A percentile compares a stretch with the other conserved stretches of the same genome.
Conservation (phyloP, 2,113 vertebrate species). For the Phalacrocorax aristotelis region DNA sequence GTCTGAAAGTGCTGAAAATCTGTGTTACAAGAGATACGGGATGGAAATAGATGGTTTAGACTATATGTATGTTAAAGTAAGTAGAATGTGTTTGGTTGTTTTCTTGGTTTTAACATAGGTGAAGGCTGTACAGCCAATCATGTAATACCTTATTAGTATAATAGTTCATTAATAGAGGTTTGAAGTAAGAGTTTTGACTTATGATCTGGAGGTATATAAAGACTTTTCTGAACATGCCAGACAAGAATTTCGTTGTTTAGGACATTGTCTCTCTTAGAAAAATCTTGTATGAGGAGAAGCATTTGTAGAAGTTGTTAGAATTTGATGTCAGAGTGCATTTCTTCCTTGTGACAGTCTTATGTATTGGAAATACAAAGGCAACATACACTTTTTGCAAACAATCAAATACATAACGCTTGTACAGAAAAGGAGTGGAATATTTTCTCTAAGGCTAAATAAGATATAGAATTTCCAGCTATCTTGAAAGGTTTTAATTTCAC, state of each 20-base stretch:
- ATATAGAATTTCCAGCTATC: accelerated
- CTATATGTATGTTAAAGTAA: conserved; percentile 84
- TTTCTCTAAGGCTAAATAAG: background rate
- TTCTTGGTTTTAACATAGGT: background rate
- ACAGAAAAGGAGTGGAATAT: background rate
- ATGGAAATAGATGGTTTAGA: conserved; percentile 78
- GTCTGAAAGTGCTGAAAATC: background rate
- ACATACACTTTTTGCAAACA: background rate
- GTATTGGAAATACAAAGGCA: background rate
- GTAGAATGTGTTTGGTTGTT: conserved; percentile 30
- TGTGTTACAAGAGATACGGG: background rate
- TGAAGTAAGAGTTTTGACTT: background rate
- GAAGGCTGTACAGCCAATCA: background rate
- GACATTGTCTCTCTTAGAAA: background rate
- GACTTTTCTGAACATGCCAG: background rate
- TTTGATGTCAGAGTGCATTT: background rate
- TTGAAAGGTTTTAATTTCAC: background rate
- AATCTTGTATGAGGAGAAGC: background rate
- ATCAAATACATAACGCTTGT: background rate
- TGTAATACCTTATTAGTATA: background rate
- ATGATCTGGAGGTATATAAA: background rate
- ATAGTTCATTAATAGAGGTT: background rate
- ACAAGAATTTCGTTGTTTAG: background rate
- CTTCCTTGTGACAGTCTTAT: background rate
- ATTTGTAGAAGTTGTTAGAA: background rate